Base-by-base conservation (phyloP, 1,140 invertebrate genomes). In the Procambarus virginalis region DNA sequence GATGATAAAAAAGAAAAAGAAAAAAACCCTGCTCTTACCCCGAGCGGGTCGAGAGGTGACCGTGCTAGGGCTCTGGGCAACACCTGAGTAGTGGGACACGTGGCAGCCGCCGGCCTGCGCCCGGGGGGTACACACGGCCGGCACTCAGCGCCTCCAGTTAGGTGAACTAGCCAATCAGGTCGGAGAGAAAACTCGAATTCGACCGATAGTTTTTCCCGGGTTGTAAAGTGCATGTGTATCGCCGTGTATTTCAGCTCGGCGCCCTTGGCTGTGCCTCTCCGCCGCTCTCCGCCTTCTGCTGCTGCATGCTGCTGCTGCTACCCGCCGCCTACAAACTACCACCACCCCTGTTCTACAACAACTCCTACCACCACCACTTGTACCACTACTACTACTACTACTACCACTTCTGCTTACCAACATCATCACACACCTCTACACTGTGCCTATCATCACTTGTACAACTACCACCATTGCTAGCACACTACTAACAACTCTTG, bases 61-160 rank as follows among this genome's bases (percentile, higher is more conserved):
- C 78, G n/a, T n/a, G 58, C 78, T 55, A 80, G 22, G 22, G 49
- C 49, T 51, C n/a, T 80, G 78, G 78, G 78, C 78, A 80, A 80
- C 78, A 80, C 48, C 48, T 80, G 78, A 80, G 68, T 6, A 2
- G 5, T 14, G 22, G n/a, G 68, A 73, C 6, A 73, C 68, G 22
- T 73, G 68, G 68, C 68, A 73, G 5, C 12, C 60, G 60, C 60
- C 6, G 55, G 55, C 55, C 6, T 12, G 55, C 55, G 12, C 55
- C 6, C 55, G 55, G 6, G 55, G 6, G 6, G 12, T 58, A 58
- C 55, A 58, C 55, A 58, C 64, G 20, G n/a, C n/a, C 34, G 34
- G 34, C 34, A 34, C 34, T 17, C 34, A 34, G n/a, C n/a, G 5
- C 68, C 5, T n/a, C n/a, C n/a, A 22, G 68, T 73, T n/a, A n/a